phyloP scores from a whole-genome alignment of 1,140 invertebrate genomes.

The Agrypnia vestita region DNA sequence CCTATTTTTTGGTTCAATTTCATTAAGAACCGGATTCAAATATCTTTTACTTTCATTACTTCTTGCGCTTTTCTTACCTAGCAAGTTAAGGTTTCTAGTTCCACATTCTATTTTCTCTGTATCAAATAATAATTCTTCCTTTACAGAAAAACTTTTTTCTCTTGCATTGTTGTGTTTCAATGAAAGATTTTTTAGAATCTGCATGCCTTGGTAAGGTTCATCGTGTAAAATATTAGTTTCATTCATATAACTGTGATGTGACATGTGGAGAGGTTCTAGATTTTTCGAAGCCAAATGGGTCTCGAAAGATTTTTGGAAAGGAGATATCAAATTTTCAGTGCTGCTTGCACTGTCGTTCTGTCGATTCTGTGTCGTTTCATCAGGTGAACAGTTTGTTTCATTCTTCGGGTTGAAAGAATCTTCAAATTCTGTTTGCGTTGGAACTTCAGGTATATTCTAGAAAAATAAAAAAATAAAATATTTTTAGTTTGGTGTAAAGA shows the following conservation, averaged over 20 bases:
- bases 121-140: constrained; percentile 55
- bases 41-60: constrained; percentile 49
- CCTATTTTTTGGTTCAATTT: constrained; percentile 58
- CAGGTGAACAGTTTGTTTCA: constrained; percentile 52
- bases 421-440: constrained; percentile 54
- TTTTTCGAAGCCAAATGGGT: constrained; percentile 48
- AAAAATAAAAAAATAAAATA: constrained; percentile 21
- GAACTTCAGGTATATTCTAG: constrained; percentile 59
- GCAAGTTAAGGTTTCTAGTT: constrained; percentile 6
- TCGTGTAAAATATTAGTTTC: constrained; percentile 44
- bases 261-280: not conserved
- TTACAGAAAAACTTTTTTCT: constrained; percentile 44
- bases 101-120: constrained; percentile 46
- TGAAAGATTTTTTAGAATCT: constrained; percentile 49
- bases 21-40: constrained; percentile 56
- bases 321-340: constrained; percentile 51
- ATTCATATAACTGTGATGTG: constrained; percentile 19
- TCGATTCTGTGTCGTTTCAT: constrained; percentile 55
- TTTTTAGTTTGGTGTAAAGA: no score
- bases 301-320: constrained; percentile 57
- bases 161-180: constrained; percentile 36
- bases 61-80: constrained; percentile 50
- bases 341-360: constrained; percentile 56
- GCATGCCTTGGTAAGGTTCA: constrained; percentile 53
- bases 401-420: constrained; percentile 55